These are phyloP conservation scores for Eupithecia insigniata DNA, from an alignment of 2,888 invertebrate genomes.

Conservation along the genomic window DNA sequence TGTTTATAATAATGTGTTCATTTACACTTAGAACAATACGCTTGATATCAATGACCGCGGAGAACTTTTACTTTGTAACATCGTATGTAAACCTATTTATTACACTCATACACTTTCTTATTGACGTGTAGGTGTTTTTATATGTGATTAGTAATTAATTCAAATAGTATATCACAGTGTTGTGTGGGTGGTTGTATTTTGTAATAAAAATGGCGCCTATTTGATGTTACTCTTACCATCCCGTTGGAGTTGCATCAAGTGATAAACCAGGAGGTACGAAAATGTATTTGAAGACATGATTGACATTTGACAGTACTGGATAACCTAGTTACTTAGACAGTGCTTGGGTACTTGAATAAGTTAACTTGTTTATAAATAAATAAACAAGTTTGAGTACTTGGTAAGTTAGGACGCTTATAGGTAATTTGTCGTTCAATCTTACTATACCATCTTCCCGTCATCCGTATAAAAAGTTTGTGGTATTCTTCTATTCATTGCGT, in stretches of 20 bases:
- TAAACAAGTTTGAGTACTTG: background rate
- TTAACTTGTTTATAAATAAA: too few species aligned
- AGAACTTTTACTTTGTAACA: slow-evolving; percentile 51
- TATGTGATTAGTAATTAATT: slow-evolving; percentile 68
- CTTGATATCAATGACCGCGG: slow-evolving; percentile 49
- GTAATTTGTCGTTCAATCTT: background rate
- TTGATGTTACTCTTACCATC: slow-evolving; percentile 66
- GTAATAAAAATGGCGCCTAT: slow-evolving; percentile 75
- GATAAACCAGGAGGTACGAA: slow-evolving; percentile 54
- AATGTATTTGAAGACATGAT: slow-evolving; percentile 24
- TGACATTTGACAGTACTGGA: background rate
- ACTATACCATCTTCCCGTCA: background rate
- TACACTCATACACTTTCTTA: slow-evolving; percentile 48
- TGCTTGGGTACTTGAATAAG: too few species aligned
- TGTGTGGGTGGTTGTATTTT: slow-evolving; percentile 69
- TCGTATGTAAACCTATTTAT: slow-evolving; percentile 34
- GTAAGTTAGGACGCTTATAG: background rate
- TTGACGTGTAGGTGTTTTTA: slow-evolving; percentile 57
- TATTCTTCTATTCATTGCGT: background rate
- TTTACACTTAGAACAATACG: slow-evolving; percentile 51
- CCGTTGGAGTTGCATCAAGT: slow-evolving; percentile 65
- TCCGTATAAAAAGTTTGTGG: background rate
- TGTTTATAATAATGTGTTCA: slow-evolving; percentile 51
- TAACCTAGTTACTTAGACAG: background rate
- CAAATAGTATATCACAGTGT: slow-evolving; percentile 63